phyloP scores from a whole-genome alignment of 2,113 vertebrate genomes.

The Sylvilagus bachmani region DNA sequence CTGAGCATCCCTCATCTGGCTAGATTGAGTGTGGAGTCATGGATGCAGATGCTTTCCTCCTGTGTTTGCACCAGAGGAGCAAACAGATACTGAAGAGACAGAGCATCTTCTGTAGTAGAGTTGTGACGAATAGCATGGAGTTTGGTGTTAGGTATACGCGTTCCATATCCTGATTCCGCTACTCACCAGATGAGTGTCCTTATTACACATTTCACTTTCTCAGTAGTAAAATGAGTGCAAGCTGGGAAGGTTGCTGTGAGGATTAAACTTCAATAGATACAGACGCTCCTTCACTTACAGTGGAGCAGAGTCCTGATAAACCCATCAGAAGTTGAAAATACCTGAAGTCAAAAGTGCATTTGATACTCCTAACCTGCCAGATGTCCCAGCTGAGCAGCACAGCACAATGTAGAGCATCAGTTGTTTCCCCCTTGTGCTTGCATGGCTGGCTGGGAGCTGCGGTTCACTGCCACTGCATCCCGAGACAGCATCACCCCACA shows the following conservation, averaged over 20 bases:
- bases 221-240: slow-evolving; percentile 7
- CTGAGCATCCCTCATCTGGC: background rate
- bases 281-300: background rate
- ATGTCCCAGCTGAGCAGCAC: too few species aligned
- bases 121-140: background rate
- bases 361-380: background rate
- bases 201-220: background rate
- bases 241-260: background rate
- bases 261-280: slow-evolving; percentile 42
- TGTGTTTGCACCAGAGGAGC: background rate
- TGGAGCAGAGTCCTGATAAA: background rate
- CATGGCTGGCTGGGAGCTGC: background rate
- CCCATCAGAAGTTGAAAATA: background rate
- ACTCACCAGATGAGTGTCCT: background rate
- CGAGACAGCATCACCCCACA: background rate
- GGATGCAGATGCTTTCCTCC: background rate
- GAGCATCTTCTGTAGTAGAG: background rate
- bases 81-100: background rate
- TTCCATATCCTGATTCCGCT: background rate
- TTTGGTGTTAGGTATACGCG: background rate
- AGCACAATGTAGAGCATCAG: too few species aligned
- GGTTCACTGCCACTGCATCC: background rate
- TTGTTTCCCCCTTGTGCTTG: background rate
- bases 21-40: background rate
- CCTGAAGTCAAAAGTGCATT: background rate